Conservation (phyloP, 2,888 invertebrate species). For the Ypsolopha scabrella region DNA sequence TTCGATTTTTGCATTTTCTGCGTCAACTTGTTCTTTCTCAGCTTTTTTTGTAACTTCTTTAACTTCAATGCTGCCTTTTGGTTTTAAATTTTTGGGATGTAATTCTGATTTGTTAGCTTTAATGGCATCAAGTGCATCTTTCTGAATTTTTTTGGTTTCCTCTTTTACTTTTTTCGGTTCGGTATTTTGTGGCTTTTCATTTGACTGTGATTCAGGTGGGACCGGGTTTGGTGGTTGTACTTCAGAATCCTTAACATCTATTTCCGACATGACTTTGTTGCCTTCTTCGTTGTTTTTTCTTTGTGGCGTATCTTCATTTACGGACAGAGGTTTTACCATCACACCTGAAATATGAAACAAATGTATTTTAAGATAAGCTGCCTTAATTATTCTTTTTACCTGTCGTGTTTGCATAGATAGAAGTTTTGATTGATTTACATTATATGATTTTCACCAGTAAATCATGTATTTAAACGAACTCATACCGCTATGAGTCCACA, state of each 20-base stretch:
- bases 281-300: too few relatives aligned
- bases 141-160: conserved; percentile 41
- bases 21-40: conserved; percentile 2
- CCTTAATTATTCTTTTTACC: too few relatives aligned
- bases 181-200: conserved; percentile 48
- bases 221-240: conserved; percentile 58
- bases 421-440: too few relatives aligned
- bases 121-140: conserved; percentile 30
- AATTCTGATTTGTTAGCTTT: conserved; percentile 28
- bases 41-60: conserved; percentile 9
- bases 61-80: conserved; percentile 22
- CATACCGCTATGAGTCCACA: too few relatives aligned
- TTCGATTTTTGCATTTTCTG: conserved; percentile 19
- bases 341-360: too few relatives aligned
- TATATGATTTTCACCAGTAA: too few relatives aligned
- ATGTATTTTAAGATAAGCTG: too few relatives aligned
- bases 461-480: too few relatives aligned
- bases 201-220: conserved; percentile 47
- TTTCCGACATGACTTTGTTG: too few relatives aligned
- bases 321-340: too few relatives aligned
- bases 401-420: too few relatives aligned
- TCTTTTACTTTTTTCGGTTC: conserved; percentile 40
- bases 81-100: conserved; percentile 45
- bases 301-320: too few relatives aligned
- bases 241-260: conserved; percentile 38